Base-by-base conservation (phyloP, 2,888 invertebrate species). In the Xestia sexstrigata region DNA sequence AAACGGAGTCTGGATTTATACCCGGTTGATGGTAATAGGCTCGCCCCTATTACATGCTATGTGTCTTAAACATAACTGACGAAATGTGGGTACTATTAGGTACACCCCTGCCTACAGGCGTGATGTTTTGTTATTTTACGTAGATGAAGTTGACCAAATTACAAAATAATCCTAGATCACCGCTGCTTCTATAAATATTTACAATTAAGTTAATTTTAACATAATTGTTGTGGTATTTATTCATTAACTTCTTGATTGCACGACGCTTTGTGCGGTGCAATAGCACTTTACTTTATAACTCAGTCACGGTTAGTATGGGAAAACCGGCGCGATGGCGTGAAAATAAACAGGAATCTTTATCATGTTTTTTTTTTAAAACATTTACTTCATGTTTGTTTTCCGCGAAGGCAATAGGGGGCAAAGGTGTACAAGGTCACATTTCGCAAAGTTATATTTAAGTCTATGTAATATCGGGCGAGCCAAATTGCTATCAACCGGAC, bases 241-340 rank as follows among this genome's bases (percentile, higher is more conserved):
- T n/a, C 17, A 55, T 42, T 70, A 78, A 63, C 55, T 26, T 8
- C 42, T 63, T 71, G 83, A 81, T 70, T 83, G 67, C 78, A 35
- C 39, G 55, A 55, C 39, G 58, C n/a, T 70, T 60, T 67, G 45
- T 42, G 78, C 49, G 58, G 42, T 66, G 67, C 58, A 65, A 58
- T 15, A 35, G 76, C 79, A 58, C 82, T 82, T 65, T 65, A 45
- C 82, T n/a, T 76, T 58, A 76, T 49, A 65, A 69, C 35, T 63
- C 55, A 65, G 58, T 20, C 39, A 58, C 49, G 47, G 55, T 58
- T 35, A 35, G 13, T 52, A 60, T 1, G n/a, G 17, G 55, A 35
- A 69, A 81, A 75, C 47, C 9, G 35, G 30, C 9, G n/a, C n/a
- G n/a, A n/a, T n/a, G 35, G 30, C 55, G 11, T 42, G 35, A 42